Evolutionary conservation across 2,888 invertebrate species (phyloP).

Genomic region (Drosophila putrida): DNA sequence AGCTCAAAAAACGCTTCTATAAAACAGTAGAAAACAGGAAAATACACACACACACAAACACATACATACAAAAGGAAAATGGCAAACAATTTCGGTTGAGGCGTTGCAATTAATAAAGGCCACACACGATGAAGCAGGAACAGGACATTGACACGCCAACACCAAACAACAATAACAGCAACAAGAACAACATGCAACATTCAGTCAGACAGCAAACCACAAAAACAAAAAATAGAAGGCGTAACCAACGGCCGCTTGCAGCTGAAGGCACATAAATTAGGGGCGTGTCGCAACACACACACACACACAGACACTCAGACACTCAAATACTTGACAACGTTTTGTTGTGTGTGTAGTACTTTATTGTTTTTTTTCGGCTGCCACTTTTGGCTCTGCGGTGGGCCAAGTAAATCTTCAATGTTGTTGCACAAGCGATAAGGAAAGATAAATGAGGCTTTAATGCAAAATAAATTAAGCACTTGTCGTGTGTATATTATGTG

Average conservation of each 20-base stretch:
- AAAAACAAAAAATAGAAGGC: slow-evolving; percentile 53
- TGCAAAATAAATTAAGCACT: slow-evolving; percentile 81
- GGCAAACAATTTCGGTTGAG: slow-evolving; percentile 74
- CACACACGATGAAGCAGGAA: slow-evolving; percentile 56
- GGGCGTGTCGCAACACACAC: slow-evolving; percentile 61
- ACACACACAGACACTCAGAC: slow-evolving; percentile 8
- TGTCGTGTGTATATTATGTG: slow-evolving; percentile 69
- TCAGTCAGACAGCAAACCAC: slow-evolving; percentile 42
- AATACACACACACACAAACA: slow-evolving; percentile 20
- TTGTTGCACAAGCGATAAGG: slow-evolving; percentile 78
- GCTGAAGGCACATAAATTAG: slow-evolving; percentile 76
- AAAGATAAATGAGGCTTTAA: slow-evolving; percentile 80
- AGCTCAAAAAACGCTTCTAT: slow-evolving; percentile 35
- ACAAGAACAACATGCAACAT: slow-evolving; percentile 31
- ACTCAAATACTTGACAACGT: slow-evolving; percentile 34
- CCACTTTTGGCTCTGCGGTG: slow-evolving; percentile 20
- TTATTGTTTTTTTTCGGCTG: slow-evolving; percentile 12
- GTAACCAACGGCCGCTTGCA: slow-evolving; percentile 68
- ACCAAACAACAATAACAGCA: slow-evolving; percentile 22
- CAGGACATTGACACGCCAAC: slow-evolving; percentile 68
- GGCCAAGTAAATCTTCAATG: slow-evolving; percentile 76
- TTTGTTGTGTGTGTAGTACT: slow-evolving; percentile 28
- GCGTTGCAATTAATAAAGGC: slow-evolving; percentile 79
- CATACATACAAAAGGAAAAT: slow-evolving; percentile 52
- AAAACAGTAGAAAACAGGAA: slow-evolving; percentile 2